Base-by-base conservation (phyloP, 2,797 vertebrate genomes). In the Sebastes trivittatus region DNA sequence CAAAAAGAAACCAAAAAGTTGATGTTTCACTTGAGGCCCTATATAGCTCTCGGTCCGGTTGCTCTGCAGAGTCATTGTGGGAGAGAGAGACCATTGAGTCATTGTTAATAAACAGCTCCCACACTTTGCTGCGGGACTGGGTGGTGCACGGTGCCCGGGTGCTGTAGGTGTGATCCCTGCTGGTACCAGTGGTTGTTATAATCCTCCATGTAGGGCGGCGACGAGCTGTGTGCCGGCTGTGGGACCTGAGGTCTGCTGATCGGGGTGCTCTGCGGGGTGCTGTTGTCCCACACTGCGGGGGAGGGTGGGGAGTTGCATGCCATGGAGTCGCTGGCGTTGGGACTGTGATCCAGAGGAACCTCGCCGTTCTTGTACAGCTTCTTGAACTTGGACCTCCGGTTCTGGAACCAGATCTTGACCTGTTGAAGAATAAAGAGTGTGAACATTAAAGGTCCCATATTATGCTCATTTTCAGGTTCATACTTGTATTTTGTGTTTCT, bases 321-420 rank as follows among this genome's bases (percentile, higher is more conserved):
- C 98, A 99, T 99, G 88, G 98, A 99, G 91, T 99, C 98, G 70
- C 98, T 99, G 93, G 98, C 98, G 92, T 98, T 98, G 38, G 98
- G 98, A 42, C 98, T 99, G 94, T 99, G 98, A 68, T 99, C 98
- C 89, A 99, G 92, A 0, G 98, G 97, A 25, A 98, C 97, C 88
- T 99, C 98, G 32, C 98, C 98, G 22, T 98, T 99, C 92, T 99
- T 99, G 95, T 99, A 99, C 63, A 99, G 95, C 88, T 99, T 99
- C 97, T 99, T 99, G 95, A 99, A 99, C 93, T 99, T 99, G 92
- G 98, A 99, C 56, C 98, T 95, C 68, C 98, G 95, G 95, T 99
- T 99, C 95, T 99, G 98, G 94, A 99, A 99, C 98, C 98, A 99
- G 87, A 99, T 99, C 93, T 99, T 99, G 42, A 99, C 98, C 98